These are phyloP conservation scores for Melanerpes formicivorus DNA, from an alignment of 2,113 vertebrate species.

Conservation along the genomic window DNA sequence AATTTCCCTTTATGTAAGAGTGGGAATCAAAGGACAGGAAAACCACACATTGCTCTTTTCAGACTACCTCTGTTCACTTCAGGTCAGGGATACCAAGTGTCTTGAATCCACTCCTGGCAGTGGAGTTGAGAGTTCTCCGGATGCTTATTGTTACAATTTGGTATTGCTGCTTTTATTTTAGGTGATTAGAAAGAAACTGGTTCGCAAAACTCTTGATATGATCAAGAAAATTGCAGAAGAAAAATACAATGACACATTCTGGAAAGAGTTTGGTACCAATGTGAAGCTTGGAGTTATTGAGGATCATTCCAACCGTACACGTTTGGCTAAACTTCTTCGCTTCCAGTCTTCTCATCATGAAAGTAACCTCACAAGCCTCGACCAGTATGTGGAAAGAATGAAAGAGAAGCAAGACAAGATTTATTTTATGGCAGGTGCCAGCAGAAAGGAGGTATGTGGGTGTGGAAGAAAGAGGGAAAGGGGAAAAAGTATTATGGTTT, in stretches of 20 bases:
- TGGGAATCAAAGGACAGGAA: neutral
- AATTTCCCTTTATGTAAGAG: neutral
- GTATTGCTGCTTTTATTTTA: constrained; percentile 50
- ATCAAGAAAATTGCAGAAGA: constrained; percentile 99
- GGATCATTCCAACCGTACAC: constrained; percentile 97
- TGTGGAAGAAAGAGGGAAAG: neutral
- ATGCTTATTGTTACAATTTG: neutral
- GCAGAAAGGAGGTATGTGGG: constrained; percentile 88
- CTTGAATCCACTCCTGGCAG: neutral
- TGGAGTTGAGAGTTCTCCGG: neutral
- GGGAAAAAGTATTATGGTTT: rapidly evolving
- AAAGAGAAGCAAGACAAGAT: constrained; percentile 99
- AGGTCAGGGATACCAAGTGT: neutral
- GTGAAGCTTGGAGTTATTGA: constrained; percentile 98
- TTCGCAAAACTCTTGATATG: constrained; percentile 98
- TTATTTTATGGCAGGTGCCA: constrained; percentile 97
- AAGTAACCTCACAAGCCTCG: constrained; percentile 84
- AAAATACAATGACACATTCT: constrained; percentile 95
- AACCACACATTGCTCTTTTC: neutral
- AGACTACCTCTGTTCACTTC: neutral
- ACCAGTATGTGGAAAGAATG: constrained; percentile 98
- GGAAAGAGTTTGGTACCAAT: constrained; percentile 99
- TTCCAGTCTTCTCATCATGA: constrained; percentile 95
- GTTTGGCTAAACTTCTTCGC: constrained; percentile 94
- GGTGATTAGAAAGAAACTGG: constrained; percentile 98